Conservation (phyloP, 2,888 invertebrate genomes). For the Adelognathus sp. region DNA sequence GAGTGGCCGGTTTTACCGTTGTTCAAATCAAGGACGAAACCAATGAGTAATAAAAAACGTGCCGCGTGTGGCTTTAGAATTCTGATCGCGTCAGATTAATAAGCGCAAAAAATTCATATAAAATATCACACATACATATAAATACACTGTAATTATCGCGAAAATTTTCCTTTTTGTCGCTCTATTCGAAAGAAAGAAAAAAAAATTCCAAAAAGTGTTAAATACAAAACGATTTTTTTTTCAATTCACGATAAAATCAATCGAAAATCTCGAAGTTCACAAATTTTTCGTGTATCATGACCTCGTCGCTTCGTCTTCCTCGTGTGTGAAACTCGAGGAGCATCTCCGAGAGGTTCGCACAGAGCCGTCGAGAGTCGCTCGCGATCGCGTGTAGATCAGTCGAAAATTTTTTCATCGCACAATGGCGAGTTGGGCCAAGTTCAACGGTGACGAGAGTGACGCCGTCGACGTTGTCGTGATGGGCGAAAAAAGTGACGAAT, state of each 20-base stretch:
- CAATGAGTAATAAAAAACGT: constrained; percentile 65
- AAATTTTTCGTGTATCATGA: neutral
- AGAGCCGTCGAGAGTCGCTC: no score
- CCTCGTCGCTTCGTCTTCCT: constrained; percentile 1
- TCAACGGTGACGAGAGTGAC: constrained; percentile 68
- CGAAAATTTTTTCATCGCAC: constrained; percentile 54
- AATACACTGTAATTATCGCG: neutral
- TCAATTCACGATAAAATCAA: no score
- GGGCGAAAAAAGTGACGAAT: constrained; percentile 45
- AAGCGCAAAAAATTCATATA: neutral
- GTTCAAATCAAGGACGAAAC: constrained; percentile 79
- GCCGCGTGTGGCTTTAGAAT: constrained; percentile 26
- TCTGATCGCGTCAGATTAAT: constrained; percentile 6
- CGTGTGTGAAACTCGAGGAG: constrained; percentile 26
- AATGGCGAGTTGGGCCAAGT: constrained; percentile 77
- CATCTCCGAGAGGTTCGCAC: constrained; percentile 7
- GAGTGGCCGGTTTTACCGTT: constrained; percentile 78
- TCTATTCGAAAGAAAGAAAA: neutral
- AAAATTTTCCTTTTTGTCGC: neutral
- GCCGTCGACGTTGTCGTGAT: neutral
- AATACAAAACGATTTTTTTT: no score
- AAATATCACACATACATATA: neutral
- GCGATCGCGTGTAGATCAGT: no score
- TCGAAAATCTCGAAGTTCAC: no score
- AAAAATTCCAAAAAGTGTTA: neutral